Evolutionary conservation across 2,888 invertebrate species (phyloP).

Genomic region (Atrina japonica): DNA sequence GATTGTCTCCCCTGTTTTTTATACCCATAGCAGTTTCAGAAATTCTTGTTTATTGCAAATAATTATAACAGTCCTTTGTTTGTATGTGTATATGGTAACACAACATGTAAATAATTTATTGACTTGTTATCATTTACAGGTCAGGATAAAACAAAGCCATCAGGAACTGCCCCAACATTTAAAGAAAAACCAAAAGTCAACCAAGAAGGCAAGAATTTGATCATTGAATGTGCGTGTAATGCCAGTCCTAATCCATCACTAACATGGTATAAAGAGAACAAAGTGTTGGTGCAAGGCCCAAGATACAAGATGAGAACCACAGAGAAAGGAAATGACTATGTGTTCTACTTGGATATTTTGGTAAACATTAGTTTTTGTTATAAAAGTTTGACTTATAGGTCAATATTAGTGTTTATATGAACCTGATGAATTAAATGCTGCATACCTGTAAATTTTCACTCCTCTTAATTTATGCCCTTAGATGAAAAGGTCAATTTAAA

Average conservation of each 20-base stretch:
- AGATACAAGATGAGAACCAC: constrained; percentile 91
- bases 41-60: no score
- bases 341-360: constrained; percentile 88
- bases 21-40: no score
- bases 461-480: no score
- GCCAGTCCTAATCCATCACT: constrained; percentile 97
- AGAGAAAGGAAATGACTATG: constrained; percentile 90
- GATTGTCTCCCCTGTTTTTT: no score
- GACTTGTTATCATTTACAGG: no score
- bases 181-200: constrained; percentile 99
- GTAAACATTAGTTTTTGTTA: constrained; percentile 47
- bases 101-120: no score
- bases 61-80: no score
- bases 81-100: no score
- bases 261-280: constrained; percentile 96
- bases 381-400: background rate
- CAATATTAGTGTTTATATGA: no score
- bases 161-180: constrained; percentile 90
- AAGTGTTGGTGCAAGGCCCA: constrained; percentile 89
- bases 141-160: constrained; percentile 42
- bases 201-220: constrained; percentile 98
- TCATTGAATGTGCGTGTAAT: constrained; percentile 95
- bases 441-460: no score
- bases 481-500: no score
- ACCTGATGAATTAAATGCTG: no score